These are phyloP conservation scores for Drosophila paulistorum DNA, from an alignment of 1,140 invertebrate species.

Conservation along the genomic window DNA sequence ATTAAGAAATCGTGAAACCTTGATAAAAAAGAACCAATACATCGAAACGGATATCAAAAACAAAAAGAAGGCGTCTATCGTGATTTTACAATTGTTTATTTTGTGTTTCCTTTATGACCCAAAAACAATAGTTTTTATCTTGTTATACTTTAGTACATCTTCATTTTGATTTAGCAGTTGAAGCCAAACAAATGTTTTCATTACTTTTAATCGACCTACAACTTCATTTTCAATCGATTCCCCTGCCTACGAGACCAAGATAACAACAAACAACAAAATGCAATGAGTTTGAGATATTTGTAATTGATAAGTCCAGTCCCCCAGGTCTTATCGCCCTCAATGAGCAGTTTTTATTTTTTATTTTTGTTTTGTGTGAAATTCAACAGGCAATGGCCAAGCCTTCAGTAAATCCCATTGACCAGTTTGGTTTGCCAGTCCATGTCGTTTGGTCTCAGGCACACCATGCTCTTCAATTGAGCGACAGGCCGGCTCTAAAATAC, in stretches of 20 bases:
- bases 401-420: slow-evolving; percentile 27
- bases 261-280: not conserved
- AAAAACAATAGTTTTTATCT: not conserved
- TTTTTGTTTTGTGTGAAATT: not conserved
- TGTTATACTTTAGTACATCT: not conserved
- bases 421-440: slow-evolving; percentile 50
- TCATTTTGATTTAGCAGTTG: not conserved
- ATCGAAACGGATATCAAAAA: not conserved
- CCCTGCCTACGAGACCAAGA: not conserved
- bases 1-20: not conserved
- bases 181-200: not conserved
- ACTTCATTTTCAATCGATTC: not conserved
- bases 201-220: not conserved
- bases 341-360: not conserved
- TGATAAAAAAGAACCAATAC: not conserved
- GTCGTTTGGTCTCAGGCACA: slow-evolving; percentile 32
- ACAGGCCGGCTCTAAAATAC: slow-evolving; percentile 32
- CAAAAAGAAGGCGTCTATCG: not conserved
- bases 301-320: slow-evolving; percentile 17
- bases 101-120: not conserved
- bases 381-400: not conserved
- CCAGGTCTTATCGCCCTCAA: slow-evolving; percentile 12
- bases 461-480: too few species aligned
- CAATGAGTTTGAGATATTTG: slow-evolving; percentile 12
- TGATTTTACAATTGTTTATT: not conserved